A percentile compares a stretch with the other conserved stretches of the same genome.
Evolutionary conservation across 1,140 invertebrate species (phyloP).

Genomic region (Drosophila ironensis): DNA sequence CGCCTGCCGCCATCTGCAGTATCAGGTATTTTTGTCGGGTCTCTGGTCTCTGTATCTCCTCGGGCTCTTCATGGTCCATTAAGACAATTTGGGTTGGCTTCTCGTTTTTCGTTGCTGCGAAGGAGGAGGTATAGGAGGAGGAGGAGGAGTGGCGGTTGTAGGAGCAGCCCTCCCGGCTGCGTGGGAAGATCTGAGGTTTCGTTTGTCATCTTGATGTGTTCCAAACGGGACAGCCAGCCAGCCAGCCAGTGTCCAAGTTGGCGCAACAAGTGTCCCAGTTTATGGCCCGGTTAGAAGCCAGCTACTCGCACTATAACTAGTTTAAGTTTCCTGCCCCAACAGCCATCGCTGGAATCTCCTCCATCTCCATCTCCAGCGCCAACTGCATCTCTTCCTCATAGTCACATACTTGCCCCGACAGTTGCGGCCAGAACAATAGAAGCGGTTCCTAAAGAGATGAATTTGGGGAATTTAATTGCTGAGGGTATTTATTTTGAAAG

Average conservation of each 20-base stretch:
- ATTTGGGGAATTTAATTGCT: not conserved
- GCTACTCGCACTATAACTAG: constrained; percentile 63
- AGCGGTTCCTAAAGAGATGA: not conserved
- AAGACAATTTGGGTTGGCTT: constrained; percentile 74
- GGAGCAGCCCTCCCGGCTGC: constrained; percentile 20
- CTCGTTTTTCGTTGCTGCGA: constrained; percentile 9
- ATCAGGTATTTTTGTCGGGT: constrained; percentile 14
- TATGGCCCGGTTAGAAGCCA: constrained; percentile 44
- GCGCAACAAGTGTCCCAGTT: constrained; percentile 76
- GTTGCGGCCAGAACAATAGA: constrained; percentile 8
- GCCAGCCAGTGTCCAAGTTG: constrained; percentile 46
- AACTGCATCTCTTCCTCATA: constrained; percentile 3
- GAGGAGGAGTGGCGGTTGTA: not conserved
- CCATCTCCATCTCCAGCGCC: constrained; percentile 8
- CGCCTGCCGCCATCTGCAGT: constrained; percentile 56
- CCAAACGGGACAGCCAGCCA: constrained; percentile 12
- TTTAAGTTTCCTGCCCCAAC: constrained; percentile 70
- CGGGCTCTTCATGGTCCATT: constrained; percentile 71
- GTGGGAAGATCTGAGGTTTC: constrained; percentile 59
- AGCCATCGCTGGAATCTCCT: constrained; percentile 36
- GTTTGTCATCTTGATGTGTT: constrained; percentile 19
- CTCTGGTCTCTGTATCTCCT: constrained; percentile 24
- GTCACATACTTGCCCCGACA: constrained; percentile 24
- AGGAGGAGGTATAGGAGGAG: not conserved
- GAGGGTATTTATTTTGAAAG: too few relatives aligned